A percentile compares a stretch with the other conserved stretches of the same genome.
These are phyloP conservation scores for Ceryle rudis DNA, from an alignment of 2,797 vertebrate species.

Conservation along the genomic window DNA sequence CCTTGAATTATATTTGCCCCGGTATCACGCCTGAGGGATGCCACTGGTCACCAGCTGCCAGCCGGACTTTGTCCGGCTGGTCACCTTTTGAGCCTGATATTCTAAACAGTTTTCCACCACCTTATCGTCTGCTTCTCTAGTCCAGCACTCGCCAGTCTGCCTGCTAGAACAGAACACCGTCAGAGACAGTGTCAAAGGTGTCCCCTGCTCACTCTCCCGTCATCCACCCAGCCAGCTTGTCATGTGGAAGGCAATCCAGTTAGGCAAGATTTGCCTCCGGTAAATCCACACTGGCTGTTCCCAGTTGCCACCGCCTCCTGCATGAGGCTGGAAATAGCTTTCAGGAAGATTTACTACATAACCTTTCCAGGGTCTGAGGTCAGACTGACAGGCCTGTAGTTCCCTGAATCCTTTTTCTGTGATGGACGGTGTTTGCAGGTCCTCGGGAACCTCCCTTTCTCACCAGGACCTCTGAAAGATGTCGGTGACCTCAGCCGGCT, in stretches of 20 bases:
- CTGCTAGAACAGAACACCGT: rapidly evolving
- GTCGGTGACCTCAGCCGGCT: neutral
- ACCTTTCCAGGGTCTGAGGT: neutral
- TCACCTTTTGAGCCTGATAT: neutral
- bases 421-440: neutral
- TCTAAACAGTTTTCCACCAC: neutral
- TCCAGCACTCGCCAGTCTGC: neutral
- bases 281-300: neutral
- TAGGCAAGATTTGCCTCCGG: neutral
- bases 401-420: neutral
- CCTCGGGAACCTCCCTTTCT: neutral
- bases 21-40: neutral
- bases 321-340: neutral
- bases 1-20: neutral
- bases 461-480: neutral
- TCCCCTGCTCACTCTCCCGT: rapidly evolving
- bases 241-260: neutral
- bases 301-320: neutral
- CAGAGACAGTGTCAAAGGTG: rapidly evolving
- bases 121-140: neutral
- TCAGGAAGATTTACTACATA: neutral
- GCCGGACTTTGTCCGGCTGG: neutral
- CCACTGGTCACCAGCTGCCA: neutral
- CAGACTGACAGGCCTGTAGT: rapidly evolving
- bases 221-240: neutral